These are phyloP conservation scores for Parambassis ranga DNA, from an alignment of 2,797 vertebrate genomes.

Conservation along the genomic window DNA sequence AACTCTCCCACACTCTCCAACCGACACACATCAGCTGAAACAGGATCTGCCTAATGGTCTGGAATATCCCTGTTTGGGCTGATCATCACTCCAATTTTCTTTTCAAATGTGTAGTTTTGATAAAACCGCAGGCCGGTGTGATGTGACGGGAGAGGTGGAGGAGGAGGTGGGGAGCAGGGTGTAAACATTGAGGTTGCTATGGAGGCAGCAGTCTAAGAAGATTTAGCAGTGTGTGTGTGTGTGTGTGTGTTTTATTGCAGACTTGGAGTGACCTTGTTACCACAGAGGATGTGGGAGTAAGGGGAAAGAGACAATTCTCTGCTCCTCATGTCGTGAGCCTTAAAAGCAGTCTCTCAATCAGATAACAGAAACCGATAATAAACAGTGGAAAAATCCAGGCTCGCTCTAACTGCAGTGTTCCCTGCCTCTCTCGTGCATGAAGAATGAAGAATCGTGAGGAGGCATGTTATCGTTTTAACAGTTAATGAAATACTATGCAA, in stretches of 20 bases:
- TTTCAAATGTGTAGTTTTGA: slow-evolving; percentile 69
- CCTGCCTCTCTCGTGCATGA: background rate
- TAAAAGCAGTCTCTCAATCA: slow-evolving; percentile 42
- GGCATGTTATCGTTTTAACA: background rate
- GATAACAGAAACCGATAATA: slow-evolving; percentile 49
- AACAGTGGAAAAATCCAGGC: slow-evolving; percentile 51
- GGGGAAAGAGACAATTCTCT: slow-evolving; percentile 63
- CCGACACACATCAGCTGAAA: slow-evolving; percentile 57
- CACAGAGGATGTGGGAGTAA: slow-evolving; percentile 80
- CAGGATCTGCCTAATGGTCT: slow-evolving; percentile 62
- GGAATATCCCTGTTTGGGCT: slow-evolving; percentile 66
- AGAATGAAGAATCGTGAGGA: background rate
- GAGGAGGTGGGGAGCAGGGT: slow-evolving; percentile 10
- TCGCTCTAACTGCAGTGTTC: background rate
- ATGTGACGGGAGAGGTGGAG: slow-evolving; percentile 38
- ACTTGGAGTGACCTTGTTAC: slow-evolving; percentile 69
- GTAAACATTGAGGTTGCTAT: slow-evolving; percentile 68
- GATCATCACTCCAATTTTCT: slow-evolving; percentile 66
- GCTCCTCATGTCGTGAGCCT: slow-evolving; percentile 56
- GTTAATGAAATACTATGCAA: slow-evolving; percentile 19
- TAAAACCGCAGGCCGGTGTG: slow-evolving; percentile 67
- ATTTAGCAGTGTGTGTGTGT: slow-evolving; percentile 10
- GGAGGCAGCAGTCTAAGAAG: slow-evolving; percentile 41
- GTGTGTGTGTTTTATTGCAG: slow-evolving; percentile 44
- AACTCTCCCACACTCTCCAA: slow-evolving; percentile 43